A percentile compares a stretch with the other conserved stretches of the same genome.
Conservation (phyloP, 2,888 invertebrate genomes). For the Drosophila planitibia region DNA sequence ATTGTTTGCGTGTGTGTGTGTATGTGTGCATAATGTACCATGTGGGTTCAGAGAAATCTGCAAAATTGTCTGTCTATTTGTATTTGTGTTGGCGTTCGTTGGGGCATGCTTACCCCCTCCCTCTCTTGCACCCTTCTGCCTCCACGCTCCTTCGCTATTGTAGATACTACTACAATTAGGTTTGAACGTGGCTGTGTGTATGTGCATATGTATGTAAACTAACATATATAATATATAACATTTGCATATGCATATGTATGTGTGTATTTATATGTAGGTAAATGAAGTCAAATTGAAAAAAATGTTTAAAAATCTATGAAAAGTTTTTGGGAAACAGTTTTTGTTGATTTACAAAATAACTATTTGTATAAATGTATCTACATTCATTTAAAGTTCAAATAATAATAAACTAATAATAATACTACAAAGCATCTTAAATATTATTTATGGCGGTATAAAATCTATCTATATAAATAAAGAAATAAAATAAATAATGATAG, state of each 20-base stretch:
- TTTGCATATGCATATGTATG: neutral
- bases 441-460: neutral
- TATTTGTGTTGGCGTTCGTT: conserved; percentile 2
- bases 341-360: neutral
- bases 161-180: neutral
- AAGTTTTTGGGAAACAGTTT: neutral
- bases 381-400: neutral
- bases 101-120: neutral
- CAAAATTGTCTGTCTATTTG: conserved; percentile 12
- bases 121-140: neutral
- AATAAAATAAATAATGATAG: neutral
- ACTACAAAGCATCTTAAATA: neutral
- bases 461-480: neutral
- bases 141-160: neutral
- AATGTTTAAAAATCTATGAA: neutral
- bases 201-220: neutral
- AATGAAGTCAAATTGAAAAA: neutral
- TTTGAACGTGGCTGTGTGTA: neutral
- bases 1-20: neutral
- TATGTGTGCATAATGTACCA: conserved; percentile 1
- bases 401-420: neutral
- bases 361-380: too few species aligned
- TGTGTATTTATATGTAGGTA: neutral
- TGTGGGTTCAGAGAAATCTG: conserved; percentile 11
- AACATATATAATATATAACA: neutral